phyloP scores from a whole-genome alignment of 2,113 vertebrate species.

The Actinemys pallida region DNA sequence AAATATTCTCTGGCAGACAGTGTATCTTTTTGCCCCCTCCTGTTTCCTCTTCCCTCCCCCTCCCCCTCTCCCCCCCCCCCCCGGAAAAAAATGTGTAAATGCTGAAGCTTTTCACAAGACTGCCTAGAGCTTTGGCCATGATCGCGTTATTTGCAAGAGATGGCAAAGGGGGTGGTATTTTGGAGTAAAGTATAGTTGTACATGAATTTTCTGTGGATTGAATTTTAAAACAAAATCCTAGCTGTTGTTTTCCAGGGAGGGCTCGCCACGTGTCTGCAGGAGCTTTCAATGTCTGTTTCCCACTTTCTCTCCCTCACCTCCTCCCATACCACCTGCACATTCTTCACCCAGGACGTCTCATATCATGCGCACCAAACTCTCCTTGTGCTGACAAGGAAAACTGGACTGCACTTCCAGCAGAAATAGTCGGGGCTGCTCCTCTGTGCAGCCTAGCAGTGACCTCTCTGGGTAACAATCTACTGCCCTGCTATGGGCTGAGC shows the following conservation, averaged over 20 bases:
- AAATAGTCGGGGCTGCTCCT: neutral
- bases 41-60: neutral
- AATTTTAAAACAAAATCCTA: neutral
- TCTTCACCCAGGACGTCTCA: neutral
- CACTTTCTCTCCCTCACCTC: neutral
- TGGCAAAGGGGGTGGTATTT: neutral
- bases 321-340: neutral
- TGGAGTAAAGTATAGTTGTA: neutral
- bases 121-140: neutral
- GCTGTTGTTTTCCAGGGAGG: neutral
- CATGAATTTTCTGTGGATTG: neutral
- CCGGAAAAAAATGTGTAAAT: neutral
- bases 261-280: neutral
- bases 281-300: neutral
- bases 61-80: neutral
- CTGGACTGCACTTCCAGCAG: accelerated
- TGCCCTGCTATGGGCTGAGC: neutral
- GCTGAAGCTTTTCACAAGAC: neutral
- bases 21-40: neutral
- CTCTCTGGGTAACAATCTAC: too few species aligned
- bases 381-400: neutral
- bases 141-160: neutral
- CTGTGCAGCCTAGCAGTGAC: neutral
- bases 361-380: neutral
- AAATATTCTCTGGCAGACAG: neutral